Evolutionary conservation across 2,888 invertebrate species (phyloP).

Genomic region (Luperina testacea): DNA sequence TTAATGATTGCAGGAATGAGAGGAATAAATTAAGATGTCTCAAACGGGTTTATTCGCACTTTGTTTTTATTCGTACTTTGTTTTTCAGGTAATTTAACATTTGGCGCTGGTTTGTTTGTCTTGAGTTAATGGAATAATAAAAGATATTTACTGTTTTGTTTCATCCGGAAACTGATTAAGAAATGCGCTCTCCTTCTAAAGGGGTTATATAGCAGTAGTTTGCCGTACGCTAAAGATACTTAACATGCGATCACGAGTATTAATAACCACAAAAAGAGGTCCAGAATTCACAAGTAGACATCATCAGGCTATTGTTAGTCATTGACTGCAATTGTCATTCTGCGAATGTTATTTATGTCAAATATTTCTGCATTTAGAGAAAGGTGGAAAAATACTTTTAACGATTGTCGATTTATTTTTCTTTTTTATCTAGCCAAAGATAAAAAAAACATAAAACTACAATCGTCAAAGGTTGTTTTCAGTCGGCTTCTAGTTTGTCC

Average conservation of each 20-base stretch:
- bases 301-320: not conserved
- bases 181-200: not conserved
- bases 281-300: not conserved
- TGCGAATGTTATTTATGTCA: not conserved
- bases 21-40: slow-evolving; percentile 31
- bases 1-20: slow-evolving; percentile 9
- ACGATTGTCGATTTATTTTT: too few relatives aligned
- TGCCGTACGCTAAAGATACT: too few relatives aligned
- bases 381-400: too few relatives aligned
- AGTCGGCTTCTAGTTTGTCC: not conserved
- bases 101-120: slow-evolving; percentile 11
- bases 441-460: not conserved
- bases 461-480: not conserved
- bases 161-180: not conserved
- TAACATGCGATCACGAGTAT: not conserved
- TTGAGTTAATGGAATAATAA: slow-evolving; percentile 1
- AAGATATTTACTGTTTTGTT: slow-evolving; percentile 1
- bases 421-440: too few relatives aligned
- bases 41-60: not conserved
- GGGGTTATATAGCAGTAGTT: not conserved
- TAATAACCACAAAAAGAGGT: not conserved
- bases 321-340: not conserved
- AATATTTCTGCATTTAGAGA: not conserved
- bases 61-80: slow-evolving; percentile 11
- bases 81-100: slow-evolving; percentile 28